Evolutionary conservation across 2,113 vertebrate species (phyloP).

Genomic region (Probosciger aterrimus): DNA sequence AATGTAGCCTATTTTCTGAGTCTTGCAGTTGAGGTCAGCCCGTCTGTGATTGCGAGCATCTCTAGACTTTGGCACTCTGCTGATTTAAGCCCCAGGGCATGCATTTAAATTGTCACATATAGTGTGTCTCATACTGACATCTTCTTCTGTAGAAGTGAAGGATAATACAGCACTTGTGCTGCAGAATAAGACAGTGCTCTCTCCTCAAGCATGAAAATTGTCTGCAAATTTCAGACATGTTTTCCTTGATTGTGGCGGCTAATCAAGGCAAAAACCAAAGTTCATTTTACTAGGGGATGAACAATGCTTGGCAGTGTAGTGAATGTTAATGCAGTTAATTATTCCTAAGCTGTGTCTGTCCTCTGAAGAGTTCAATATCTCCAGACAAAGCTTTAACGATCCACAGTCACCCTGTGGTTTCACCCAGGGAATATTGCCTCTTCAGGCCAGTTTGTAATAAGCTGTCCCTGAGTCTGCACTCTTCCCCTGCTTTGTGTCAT

Average conservation of each 20-base stretch:
- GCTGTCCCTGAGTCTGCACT: constrained; percentile 12
- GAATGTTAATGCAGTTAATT: constrained; percentile 81
- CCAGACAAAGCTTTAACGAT: constrained; percentile 72
- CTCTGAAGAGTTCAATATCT: constrained; percentile 57
- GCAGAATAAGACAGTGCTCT: constrained; percentile 49
- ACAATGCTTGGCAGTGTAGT: constrained; percentile 38
- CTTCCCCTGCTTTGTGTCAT: neutral
- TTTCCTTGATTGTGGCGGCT: constrained; percentile 60
- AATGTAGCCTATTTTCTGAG: constrained; percentile 30
- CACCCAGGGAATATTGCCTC: constrained; percentile 70
- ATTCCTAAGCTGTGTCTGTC: constrained; percentile 69
- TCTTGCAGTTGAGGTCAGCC: constrained; percentile 47
- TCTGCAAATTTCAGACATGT: constrained; percentile 63
- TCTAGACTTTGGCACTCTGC: constrained; percentile 49
- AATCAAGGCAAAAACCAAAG: constrained; percentile 66
- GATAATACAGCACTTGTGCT: constrained; percentile 61
- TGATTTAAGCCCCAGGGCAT: constrained; percentile 57
- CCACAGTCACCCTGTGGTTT: constrained; percentile 51
- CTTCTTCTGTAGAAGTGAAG: constrained; percentile 54
- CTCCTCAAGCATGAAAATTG: constrained; percentile 49
- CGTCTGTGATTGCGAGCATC: constrained; percentile 36
- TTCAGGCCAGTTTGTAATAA: constrained; percentile 72
- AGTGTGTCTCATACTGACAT: constrained; percentile 62
- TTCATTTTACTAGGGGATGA: constrained; percentile 53
- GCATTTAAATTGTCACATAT: constrained; percentile 69